Evolutionary conservation across 2,797 vertebrate genomes (phyloP).

Genomic region (Agapornis canus): DNA sequence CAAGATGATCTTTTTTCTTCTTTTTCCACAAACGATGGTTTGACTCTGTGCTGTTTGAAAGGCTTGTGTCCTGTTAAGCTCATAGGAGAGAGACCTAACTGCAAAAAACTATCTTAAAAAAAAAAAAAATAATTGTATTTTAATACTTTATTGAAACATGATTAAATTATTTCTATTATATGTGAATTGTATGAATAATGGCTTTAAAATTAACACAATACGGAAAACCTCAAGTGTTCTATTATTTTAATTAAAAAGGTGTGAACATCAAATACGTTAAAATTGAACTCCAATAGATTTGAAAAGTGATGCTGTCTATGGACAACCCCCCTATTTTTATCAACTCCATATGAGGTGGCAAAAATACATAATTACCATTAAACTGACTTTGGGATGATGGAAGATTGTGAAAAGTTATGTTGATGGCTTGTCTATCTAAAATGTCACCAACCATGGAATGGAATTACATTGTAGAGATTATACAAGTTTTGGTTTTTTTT

Average conservation of each 20-base stretch:
- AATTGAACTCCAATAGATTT: not conserved
- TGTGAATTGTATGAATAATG: not conserved
- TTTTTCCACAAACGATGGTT: not conserved
- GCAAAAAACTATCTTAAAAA: not conserved
- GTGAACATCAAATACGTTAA: not conserved
- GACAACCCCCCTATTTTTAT: not conserved
- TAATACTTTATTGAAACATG: not conserved
- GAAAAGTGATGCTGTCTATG: not conserved
- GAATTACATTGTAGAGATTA: not conserved
- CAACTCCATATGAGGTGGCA: not conserved
- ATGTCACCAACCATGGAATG: not conserved
- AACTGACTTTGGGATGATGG: not conserved
- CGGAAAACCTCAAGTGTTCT: not conserved
- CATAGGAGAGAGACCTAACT: not conserved
- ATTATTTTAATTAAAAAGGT: not conserved
- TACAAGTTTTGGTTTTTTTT: not conserved
- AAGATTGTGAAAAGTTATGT: not conserved
- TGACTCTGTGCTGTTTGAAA: not conserved
- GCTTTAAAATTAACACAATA: not conserved
- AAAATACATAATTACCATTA: not conserved
- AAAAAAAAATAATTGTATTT: not conserved
- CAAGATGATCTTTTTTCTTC: not conserved
- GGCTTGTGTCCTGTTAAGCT: not conserved
- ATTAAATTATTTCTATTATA: not conserved
- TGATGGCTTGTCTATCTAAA: not conserved